phyloP scores from a whole-genome alignment of 92 coral and sea anemone species.

The Meandrina meandrites region DNA sequence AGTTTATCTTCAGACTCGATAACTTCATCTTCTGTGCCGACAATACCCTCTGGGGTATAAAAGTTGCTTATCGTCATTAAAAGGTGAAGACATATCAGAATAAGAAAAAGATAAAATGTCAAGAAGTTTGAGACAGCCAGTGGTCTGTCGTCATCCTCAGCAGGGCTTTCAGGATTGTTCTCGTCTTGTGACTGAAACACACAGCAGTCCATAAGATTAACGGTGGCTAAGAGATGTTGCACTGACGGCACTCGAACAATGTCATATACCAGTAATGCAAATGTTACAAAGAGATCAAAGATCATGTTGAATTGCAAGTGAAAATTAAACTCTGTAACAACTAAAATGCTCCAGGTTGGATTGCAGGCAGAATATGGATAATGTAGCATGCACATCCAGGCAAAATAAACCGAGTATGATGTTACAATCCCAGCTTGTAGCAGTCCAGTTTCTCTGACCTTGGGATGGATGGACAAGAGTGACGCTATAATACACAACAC shows the following conservation, averaged over 20 bases:
- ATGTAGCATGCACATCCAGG: conserved; percentile 75
- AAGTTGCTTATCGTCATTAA: conserved; percentile 71
- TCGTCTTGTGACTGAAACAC: conserved; percentile 41
- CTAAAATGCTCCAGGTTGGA: conserved; percentile 48
- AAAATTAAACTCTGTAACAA: conserved; percentile 52
- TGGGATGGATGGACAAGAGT: conserved; percentile 76
- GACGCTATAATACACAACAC: conserved; percentile 62
- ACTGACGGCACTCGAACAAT: conserved; percentile 52
- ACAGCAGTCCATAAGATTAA: conserved; percentile 58
- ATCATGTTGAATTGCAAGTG: conserved; percentile 67
- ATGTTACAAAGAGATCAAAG: conserved; percentile 62
- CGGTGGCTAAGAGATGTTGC: conserved; percentile 48
- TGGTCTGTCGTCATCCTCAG: conserved; percentile 37
- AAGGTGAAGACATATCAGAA: conserved; percentile 66
- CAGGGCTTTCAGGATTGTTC: conserved; percentile 14
- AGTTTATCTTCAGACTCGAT: conserved; percentile 74
- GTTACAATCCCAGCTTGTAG: conserved; percentile 78
- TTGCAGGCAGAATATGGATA: conserved; percentile 72
- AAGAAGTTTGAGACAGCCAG: conserved; percentile 62
- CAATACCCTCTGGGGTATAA: conserved; percentile 84
- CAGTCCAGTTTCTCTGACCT: conserved; percentile 71
- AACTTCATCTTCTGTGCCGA: conserved; percentile 70
- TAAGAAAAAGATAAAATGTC: conserved; percentile 65
- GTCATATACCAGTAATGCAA: conserved; percentile 58
- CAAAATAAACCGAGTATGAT: conserved; percentile 60